Evolutionary conservation across 1,140 invertebrate species (phyloP), one percentile per base, ranked within the genome.

Genomic region (Orchesella cincta): DNA sequence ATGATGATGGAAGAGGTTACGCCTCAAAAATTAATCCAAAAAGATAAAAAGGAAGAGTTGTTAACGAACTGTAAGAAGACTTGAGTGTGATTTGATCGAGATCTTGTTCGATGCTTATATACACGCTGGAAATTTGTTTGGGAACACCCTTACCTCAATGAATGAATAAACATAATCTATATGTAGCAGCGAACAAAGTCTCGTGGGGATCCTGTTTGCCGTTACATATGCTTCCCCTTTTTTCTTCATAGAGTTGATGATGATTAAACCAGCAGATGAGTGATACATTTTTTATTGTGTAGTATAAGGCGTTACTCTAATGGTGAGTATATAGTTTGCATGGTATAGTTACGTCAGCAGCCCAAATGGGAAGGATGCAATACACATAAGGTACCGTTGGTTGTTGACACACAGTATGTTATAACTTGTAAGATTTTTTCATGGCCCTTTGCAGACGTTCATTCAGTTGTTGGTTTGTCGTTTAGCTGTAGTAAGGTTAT

Each of bases 91-190:
- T 29, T 12, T 33, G 8, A 31, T 29, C 3, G 33, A 2, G 12
- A 29, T 29, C 54, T n/a, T 57, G n/a, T 57, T 12, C 33, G 62
- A 67, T 5, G 62, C 62, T 67, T 67, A 31, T 67, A 67, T 67
- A 67, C 62, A n/a, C n/a, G 8, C 62, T 67, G 62, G 62, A 67
- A 67, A 67, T 31, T 62, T 67, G 62, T 67, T 67, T 29, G 62
- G 62, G 33, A 67, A 26, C 62, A 67, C 62, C 62, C 62, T 67
- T 26, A 31, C 33, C 62, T 29, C 62, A n/a, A 67, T 67, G 62
- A 67, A 67, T 67, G 54, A 57, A 26, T 16, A 5, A 57, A 16
- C 26, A 3, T 14, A 57, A 46, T 46, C n/a, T n/a, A n/a, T n/a
- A n/a, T n/a, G n/a, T n/a, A n/a, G n/a, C n/a, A n/a, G n/a, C n/a